These are phyloP conservation scores for Seira musarum DNA, from an alignment of 2,888 invertebrate species.

Conservation along the genomic window DNA sequence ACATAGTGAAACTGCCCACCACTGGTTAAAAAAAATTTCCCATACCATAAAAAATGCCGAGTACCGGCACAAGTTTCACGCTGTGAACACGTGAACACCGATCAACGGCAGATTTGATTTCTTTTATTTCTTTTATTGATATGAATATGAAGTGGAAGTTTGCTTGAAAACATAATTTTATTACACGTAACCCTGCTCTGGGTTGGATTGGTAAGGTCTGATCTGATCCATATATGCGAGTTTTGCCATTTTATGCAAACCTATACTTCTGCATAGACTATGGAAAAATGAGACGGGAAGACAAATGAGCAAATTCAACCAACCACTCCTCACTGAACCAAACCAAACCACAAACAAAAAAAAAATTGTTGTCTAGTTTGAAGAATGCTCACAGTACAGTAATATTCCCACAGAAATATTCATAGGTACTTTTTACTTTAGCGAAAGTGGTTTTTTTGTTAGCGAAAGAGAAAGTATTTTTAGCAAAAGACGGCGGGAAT, in stretches of 20 bases:
- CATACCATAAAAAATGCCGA: neutral
- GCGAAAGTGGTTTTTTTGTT: too few relatives aligned
- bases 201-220: neutral
- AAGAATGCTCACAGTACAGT: neutral
- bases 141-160: too few relatives aligned
- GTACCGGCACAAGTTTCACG: conserved; percentile 1
- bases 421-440: too few relatives aligned
- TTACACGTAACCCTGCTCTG: neutral
- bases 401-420: too few relatives aligned
- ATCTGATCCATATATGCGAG: neutral
- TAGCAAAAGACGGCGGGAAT: neutral
- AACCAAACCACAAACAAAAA: neutral
- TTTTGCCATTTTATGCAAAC: too few relatives aligned
- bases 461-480: neutral
- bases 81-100: neutral
- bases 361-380: neutral
- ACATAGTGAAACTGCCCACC: too few relatives aligned
- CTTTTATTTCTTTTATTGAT: too few relatives aligned
- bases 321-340: too few relatives aligned
- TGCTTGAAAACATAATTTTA: neutral
- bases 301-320: neutral
- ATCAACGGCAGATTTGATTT: too few relatives aligned
- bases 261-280: neutral
- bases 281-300: neutral
- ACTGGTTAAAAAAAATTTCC: too few relatives aligned